Evolutionary conservation across 2,888 invertebrate genomes (phyloP), one percentile per base, ranked within the genome.

Genomic region (Phrixothrix hirtus): DNA sequence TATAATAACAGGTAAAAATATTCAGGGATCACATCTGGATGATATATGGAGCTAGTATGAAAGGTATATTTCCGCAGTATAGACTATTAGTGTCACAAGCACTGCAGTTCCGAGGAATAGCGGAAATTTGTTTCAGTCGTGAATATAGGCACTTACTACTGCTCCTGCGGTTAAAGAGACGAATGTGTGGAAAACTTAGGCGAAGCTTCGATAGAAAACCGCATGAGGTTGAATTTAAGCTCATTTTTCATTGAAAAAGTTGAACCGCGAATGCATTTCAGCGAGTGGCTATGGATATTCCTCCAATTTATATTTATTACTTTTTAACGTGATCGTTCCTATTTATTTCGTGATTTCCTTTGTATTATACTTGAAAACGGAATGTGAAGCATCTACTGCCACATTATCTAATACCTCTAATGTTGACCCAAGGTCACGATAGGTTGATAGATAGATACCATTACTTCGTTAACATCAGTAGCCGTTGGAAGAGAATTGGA

Each of bases 31-130:
- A 37, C 39, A 42, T 46, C 45, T 36, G 6, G 0, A 38, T 46
- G 52, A 52, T 45, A 36, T 41, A 45, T 41, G 45, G 41, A 17
- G 34, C 31, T 29, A 41, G 46, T 36, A 39, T 51, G 46, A 52
- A 46, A 67, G 63, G 63, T 63, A 60, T 65, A 66, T 68, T 66
- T 66, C 65, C 62, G 55, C 59, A 62, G 55, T 57, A 61, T 57
- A 60, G 63, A 62, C 68, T 67, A 68, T 70, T 70, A 69, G 64
- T 65, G 69, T 68, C 69, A 66, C 62, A 62, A 62, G 65, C 68
- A 68, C 58, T 59, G 63, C 58, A 60, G 53, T 53, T 52, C 47
- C 50, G 55, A 55, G 60, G 59, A 64, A 65, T 59, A 52, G 58
- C 63, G 65, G 63, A 67, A 69, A 68, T 69, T 66, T 65, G 68